These are phyloP conservation scores for Myrmophylax atrothorax DNA, from an alignment of 2,113 vertebrate species.

Conservation along the genomic window DNA sequence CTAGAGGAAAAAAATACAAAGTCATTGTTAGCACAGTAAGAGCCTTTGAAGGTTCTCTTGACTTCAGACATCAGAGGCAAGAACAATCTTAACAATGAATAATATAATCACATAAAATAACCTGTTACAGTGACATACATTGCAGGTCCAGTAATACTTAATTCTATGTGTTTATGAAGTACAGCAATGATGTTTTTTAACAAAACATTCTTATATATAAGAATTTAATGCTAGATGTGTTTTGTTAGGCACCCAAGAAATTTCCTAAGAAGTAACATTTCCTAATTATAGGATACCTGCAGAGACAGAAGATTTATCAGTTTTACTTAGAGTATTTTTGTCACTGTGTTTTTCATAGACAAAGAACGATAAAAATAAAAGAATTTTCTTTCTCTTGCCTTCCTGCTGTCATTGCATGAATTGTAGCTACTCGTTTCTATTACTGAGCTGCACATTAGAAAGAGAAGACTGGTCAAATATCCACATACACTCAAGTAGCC, in stretches of 20 bases:
- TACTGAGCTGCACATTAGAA: neutral
- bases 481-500: neutral
- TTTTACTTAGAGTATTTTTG: slow-evolving; percentile 4
- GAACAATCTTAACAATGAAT: neutral
- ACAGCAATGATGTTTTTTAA: neutral
- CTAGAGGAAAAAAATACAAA: neutral
- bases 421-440: neutral
- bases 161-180: neutral
- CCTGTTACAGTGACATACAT: neutral
- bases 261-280: neutral
- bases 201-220: neutral
- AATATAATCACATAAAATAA: neutral
- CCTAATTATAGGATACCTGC: neutral
- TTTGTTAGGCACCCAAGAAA: neutral
- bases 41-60: neutral
- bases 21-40: neutral
- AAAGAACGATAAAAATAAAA: neutral
- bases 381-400: neutral
- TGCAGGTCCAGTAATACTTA: neutral
- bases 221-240: neutral
- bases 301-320: slow-evolving; percentile 7
- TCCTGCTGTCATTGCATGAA: neutral
- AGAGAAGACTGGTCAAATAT: neutral
- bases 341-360: neutral
- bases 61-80: neutral